Conservation (phyloP, 2,888 invertebrate species). For the Drosophila sordidapex region DNA sequence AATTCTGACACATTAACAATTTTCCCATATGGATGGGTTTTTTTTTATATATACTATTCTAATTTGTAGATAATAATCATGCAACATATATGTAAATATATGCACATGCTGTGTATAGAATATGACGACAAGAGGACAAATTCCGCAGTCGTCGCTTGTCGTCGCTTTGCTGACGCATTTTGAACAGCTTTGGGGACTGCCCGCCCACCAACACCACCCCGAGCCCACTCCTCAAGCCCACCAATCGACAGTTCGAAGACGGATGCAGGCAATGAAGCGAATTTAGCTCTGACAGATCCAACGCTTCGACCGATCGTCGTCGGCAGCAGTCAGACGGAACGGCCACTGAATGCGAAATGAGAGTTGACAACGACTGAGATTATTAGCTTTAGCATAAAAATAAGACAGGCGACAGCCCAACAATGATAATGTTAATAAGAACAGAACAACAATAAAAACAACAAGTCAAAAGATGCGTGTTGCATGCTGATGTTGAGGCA, state of each 20-base stretch:
- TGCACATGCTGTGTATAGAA: conserved; percentile 40
- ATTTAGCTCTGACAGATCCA: conserved; percentile 45
- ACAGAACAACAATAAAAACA: conserved; percentile 19
- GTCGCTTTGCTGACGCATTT: conserved; percentile 68
- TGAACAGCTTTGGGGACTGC: conserved; percentile 63
- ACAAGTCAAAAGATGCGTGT: conserved; percentile 20
- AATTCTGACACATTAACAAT: neutral
- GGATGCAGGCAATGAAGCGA: conserved; percentile 70
- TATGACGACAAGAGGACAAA: conserved; percentile 66
- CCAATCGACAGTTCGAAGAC: conserved; percentile 50
- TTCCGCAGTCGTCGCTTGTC: conserved; percentile 62
- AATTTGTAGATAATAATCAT: conserved; percentile 17
- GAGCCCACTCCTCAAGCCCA: neutral
- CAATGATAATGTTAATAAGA: conserved; percentile 72
- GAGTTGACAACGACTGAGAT: conserved; percentile 32
- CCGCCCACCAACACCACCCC: conserved; percentile 20
- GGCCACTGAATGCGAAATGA: conserved; percentile 57
- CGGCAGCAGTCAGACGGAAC: conserved; percentile 24
- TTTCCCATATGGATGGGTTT: conserved; percentile 9
- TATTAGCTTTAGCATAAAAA: conserved; percentile 56
- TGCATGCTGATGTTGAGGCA: conserved; percentile 62
- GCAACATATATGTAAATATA: conserved; percentile 13
- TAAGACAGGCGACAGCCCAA: conserved; percentile 43
- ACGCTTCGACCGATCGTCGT: conserved; percentile 13
- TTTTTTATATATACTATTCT: neutral